These are phyloP conservation scores for Microctonus aethiopoides DNA, from an alignment of 2,888 invertebrate species.

Conservation along the genomic window DNA sequence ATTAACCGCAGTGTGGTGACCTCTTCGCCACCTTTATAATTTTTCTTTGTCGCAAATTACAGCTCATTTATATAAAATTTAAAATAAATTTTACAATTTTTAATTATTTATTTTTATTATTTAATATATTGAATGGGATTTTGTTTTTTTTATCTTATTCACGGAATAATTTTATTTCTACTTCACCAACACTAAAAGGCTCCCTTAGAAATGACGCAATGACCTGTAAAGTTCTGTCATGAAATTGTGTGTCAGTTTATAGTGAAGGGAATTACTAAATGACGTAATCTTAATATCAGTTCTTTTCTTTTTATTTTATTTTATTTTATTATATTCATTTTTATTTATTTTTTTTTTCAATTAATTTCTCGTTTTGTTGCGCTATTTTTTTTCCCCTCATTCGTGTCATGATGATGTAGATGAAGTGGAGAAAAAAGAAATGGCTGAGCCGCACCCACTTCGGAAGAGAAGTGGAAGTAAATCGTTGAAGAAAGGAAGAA, in stretches of 20 bases:
- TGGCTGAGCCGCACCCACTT: constrained; percentile 34
- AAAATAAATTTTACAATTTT: neutral
- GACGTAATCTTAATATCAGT: constrained; percentile 23
- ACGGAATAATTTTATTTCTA: neutral
- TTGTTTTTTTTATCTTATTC: neutral
- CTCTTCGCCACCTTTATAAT: neutral
- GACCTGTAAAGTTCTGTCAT: constrained; percentile 32
- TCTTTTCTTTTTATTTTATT: neutral
- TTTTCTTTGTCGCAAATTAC: neutral
- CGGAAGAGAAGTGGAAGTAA: neutral
- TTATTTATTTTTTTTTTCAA: neutral
- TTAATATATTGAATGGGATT: neutral
- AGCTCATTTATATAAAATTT: neutral
- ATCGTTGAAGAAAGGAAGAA: neutral
- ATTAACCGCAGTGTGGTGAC: constrained; percentile 41
- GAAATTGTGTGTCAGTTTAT: neutral
- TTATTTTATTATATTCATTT: neutral
- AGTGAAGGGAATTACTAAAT: constrained; percentile 6
- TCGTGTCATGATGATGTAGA: neutral
- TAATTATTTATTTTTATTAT: neutral
- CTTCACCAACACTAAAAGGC: neutral
- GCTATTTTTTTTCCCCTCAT: neutral
- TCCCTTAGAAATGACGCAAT: constrained; percentile 33
- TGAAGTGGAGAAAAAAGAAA: constrained; percentile 27
- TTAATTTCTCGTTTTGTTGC: neutral